These are phyloP conservation scores for Drosophila santomea DNA, from an alignment of 1,140 invertebrate species.

Conservation along the genomic window DNA sequence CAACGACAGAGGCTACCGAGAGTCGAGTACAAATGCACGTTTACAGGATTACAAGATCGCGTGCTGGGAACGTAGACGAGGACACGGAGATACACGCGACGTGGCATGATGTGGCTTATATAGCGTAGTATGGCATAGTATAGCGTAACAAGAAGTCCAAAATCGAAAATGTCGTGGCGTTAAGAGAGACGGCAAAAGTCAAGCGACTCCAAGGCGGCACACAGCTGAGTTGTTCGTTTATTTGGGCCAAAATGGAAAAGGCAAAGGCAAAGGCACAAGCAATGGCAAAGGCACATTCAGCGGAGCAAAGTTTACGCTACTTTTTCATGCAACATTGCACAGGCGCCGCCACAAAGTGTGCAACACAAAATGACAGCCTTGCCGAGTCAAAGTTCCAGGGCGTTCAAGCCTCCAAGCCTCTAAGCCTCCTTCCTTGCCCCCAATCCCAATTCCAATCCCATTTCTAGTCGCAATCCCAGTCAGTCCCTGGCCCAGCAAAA, in stretches of 20 bases:
- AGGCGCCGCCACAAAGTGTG: constrained; percentile 72
- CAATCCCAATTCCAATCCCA: constrained; percentile 16
- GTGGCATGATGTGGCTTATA: constrained; percentile 50
- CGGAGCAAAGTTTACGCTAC: constrained; percentile 73
- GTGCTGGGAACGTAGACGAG: constrained; percentile 56
- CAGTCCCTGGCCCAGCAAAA: constrained; percentile 30
- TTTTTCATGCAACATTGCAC: constrained; percentile 82
- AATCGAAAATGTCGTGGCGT: constrained; percentile 66
- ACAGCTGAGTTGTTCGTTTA: constrained; percentile 51
- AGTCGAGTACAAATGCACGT: constrained; percentile 60
- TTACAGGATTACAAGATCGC: constrained; percentile 72
- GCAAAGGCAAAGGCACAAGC: constrained; percentile 11
- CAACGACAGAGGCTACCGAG: constrained; percentile 14
- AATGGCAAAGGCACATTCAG: constrained; percentile 11
- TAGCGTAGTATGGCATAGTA: background rate
- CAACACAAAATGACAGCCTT: constrained; percentile 76
- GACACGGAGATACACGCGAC: constrained; percentile 61
- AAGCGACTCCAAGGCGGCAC: constrained; percentile 53
- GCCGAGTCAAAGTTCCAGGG: constrained; percentile 59
- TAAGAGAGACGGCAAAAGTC: constrained; percentile 56
- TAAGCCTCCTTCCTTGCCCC: background rate
- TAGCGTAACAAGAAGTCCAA: constrained; percentile 54
- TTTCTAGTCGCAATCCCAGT: background rate
- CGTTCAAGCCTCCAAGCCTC: constrained; percentile 4
- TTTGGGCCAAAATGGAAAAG: constrained; percentile 58